Evolutionary conservation across 2,797 vertebrate genomes (phyloP).

Genomic region (Hippopotamyrus pictus): DNA sequence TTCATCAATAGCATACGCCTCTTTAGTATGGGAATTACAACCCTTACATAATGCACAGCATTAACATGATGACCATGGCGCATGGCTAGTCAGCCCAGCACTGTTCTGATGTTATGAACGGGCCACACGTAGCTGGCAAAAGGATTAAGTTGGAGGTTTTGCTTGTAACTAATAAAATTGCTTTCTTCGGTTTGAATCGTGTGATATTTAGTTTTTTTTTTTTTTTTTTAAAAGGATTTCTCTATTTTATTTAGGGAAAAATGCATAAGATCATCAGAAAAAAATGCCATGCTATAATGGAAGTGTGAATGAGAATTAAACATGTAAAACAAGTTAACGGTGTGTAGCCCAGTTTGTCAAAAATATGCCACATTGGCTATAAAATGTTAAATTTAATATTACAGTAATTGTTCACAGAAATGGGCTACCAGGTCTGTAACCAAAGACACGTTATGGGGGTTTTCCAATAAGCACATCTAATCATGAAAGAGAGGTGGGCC

Average conservation of each 20-base stretch:
- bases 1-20: not conserved
- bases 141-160: not conserved
- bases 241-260: conserved; percentile 16
- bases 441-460: conserved; percentile 37
- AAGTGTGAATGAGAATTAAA: conserved; percentile 30
- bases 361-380: conserved; percentile 62
- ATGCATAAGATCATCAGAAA: conserved; percentile 1
- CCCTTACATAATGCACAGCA: conserved; percentile 29
- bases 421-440: conserved; percentile 56
- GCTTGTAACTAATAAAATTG: not conserved
- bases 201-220: not conserved
- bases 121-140: not conserved
- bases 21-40: conserved; percentile 14
- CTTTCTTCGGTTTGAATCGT: not conserved
- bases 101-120: conserved; percentile 4
- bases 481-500: conserved; percentile 38
- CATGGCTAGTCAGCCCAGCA: conserved; percentile 25
- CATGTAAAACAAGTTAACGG: conserved; percentile 43
- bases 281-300: conserved; percentile 17
- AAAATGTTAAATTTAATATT: conserved; percentile 67
- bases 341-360: conserved; percentile 55
- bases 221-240: not conserved
- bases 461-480: conserved; percentile 49
- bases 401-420: conserved; percentile 68
- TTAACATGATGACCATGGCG: conserved; percentile 21